phyloP scores from a whole-genome alignment of 1,140 invertebrate genomes.

The Cryptotermes secundus region DNA sequence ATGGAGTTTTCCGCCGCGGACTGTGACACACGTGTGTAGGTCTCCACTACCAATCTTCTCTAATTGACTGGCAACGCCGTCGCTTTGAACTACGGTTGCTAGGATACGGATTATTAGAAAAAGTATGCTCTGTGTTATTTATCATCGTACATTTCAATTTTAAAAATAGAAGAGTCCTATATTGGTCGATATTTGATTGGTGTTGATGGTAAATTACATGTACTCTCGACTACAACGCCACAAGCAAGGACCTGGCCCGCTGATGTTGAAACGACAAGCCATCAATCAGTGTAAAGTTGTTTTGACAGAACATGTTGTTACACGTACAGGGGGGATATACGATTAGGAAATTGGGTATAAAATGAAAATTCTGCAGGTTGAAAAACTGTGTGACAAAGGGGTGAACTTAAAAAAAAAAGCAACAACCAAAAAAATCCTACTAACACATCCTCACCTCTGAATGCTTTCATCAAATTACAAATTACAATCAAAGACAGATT shows the following conservation, averaged over 20 bases:
- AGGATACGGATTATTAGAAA: background rate
- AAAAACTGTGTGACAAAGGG: background rate
- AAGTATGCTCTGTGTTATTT: background rate
- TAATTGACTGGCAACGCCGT: background rate
- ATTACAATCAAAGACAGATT: background rate
- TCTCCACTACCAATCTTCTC: background rate
- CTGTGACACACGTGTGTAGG: background rate
- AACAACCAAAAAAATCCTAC: background rate
- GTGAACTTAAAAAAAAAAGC: background rate
- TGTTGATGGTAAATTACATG: background rate
- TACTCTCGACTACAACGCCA: background rate
- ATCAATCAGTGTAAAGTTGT: background rate
- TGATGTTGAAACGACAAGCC: background rate
- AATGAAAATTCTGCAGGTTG: background rate
- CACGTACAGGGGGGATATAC: background rate
- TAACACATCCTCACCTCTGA: background rate
- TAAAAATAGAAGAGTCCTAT: background rate
- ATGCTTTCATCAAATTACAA: background rate
- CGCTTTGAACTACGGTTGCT: constrained; percentile 10
- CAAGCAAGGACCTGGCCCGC: background rate
- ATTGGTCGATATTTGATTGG: constrained; percentile 14
- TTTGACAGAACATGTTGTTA: background rate
- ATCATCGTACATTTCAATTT: constrained; percentile 18
- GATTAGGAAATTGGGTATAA: constrained; percentile 17
- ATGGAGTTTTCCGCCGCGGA: background rate